A percentile compares a stretch with the other conserved stretches of the same genome.
These are phyloP conservation scores for Arizona elegans DNA, from an alignment of 2,113 vertebrate species.

Conservation along the genomic window DNA sequence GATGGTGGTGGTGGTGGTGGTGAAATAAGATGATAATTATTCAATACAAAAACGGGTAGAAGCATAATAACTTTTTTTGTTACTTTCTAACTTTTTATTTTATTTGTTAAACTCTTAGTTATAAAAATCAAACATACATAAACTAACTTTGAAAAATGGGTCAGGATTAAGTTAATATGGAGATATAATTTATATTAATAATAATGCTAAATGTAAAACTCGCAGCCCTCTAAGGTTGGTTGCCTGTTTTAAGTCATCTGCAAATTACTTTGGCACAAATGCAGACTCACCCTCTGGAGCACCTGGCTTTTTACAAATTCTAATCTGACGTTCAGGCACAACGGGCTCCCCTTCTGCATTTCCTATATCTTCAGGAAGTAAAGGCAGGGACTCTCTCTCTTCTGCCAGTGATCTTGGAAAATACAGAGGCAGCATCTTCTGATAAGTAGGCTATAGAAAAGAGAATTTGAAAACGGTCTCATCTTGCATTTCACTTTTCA, in stretches of 20 bases:
- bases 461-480: slow-evolving; percentile 27
- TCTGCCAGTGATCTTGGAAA: slow-evolving; percentile 88
- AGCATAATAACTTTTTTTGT: not conserved
- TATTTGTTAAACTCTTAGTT: not conserved
- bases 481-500: not conserved
- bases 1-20: not conserved
- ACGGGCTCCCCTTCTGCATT: slow-evolving; percentile 94
- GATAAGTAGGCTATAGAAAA: slow-evolving; percentile 78
- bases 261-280: not conserved
- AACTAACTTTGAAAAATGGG: not conserved
- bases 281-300: slow-evolving; percentile 77
- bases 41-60: not conserved
- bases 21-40: not conserved
- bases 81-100: not conserved
- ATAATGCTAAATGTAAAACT: not conserved
- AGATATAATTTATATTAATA: not conserved
- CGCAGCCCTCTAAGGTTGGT: not conserved
- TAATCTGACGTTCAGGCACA: slow-evolving; percentile 92
- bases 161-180: not conserved
- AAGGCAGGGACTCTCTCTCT: slow-evolving; percentile 77
- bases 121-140: not conserved
- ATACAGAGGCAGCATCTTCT: slow-evolving; percentile 90
- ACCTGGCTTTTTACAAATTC: slow-evolving; percentile 92
- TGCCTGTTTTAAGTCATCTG: not conserved
- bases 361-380: slow-evolving; percentile 92